Base-by-base conservation (phyloP, 2,113 vertebrate species). In the Solenodon paradoxus region DNA sequence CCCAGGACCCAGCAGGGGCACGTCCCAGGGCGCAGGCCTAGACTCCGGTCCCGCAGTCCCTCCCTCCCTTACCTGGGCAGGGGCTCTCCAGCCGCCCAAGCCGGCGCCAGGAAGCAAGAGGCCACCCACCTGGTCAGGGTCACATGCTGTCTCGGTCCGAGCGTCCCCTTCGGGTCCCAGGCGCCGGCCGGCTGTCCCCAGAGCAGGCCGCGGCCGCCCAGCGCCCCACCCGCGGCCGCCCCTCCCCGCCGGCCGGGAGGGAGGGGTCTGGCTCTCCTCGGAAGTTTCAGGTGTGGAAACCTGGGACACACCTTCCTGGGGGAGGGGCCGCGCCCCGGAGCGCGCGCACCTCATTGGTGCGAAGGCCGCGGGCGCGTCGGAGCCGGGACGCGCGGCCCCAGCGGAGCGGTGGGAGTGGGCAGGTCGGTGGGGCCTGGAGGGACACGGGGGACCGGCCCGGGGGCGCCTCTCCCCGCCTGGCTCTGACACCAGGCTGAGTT, bases 231-330 rank as follows among this genome's bases (percentile, higher is more conserved):
- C 94, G 94, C 95, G 77, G 78, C 94, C 90, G 88, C 96, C 96
- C 95, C 83, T 68, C 47, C 83, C 89, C 95, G 94, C 96, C 88
- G 74, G 95, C 75, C 90, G 87, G 90, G 97, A 95, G 96, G 97
- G 96, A 92, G 97, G 97, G 96, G 49, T 17, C 93, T 32, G 95
- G 30, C 4, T 7, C 90, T 74, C 80, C 95, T 32, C 45, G 95
- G 94, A 96, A 96, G 97, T 96, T 97, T 96, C 97, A 97, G 97
- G 97, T 97, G 97, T 96, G 97, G 96, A 86, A 92, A 96, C 72
- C 49, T 35, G 90, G 97, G 97, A 97, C 96, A 97, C 97, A 97
- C 97, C 97, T 97, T 97, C 97, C 89, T 42, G 97, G 95, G 91
- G 96, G 93, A 86, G 97, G 97, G 94, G 85, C 97, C n/a, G 10